Evolutionary conservation across 1,140 invertebrate genomes (phyloP), one percentile per base, ranked within the genome.

Genomic region (Aphis gossypii): DNA sequence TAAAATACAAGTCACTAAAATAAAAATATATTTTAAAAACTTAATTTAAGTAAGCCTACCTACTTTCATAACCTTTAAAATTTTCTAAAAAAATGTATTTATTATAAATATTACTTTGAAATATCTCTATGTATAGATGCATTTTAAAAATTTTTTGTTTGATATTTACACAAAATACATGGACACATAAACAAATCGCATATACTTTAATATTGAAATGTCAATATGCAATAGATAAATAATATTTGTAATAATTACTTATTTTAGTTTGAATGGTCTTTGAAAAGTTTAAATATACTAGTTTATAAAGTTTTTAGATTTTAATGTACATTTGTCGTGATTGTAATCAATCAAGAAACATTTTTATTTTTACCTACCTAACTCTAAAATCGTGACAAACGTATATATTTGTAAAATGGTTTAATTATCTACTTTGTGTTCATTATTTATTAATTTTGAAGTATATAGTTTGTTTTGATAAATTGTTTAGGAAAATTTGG

Each of bases 1-100:
- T 76, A 76, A 76, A 76, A 76, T 76, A 76, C 30, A 18, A n/a
- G 60, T 76, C 30, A 18, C 60, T 6, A n/a, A 76, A 76, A 68
- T 41, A 46, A 46, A 76, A 76, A n/a, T 76, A 76, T 76, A 76
- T 76, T 76, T 76, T 35, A 76, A 76, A 76, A 76, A 76, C 60
- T n/a, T n/a, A 76, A 76, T 76, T 14, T n/a, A 76, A 76, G 18
- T 76, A 76, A 18, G n/a, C n/a, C 2, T n/a, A n/a, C 14, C 14
- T n/a, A 76, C 60, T 2, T 76, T 14, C 30, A n/a, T 35, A 68
- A 5, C 2, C 3, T n/a, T n/a, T 2, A 18, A 68, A 76, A 11
- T 68, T 18, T 76, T n/a, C 30, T 11, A 6, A 76, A 76, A 76
- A 60, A 60, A 11, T 8, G 30, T 41, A 41, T 2, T 41, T 56